Base-by-base conservation (phyloP, 2,797 vertebrate genomes). In the Anabacerthia variegaticeps region DNA sequence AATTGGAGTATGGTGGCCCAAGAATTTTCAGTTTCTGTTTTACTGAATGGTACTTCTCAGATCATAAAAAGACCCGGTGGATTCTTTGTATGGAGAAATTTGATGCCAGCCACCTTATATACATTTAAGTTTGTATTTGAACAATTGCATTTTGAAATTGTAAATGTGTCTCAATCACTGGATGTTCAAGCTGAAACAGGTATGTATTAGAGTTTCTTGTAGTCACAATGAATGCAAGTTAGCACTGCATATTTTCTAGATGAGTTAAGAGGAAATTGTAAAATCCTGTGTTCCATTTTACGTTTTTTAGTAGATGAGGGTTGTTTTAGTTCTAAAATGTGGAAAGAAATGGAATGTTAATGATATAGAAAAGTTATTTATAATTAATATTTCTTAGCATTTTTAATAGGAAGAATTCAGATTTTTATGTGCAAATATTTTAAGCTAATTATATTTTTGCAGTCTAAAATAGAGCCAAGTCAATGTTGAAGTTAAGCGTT, bases 141-240 rank as follows among this genome's bases (percentile, higher is more conserved):
- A 34, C 98, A 98, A 7, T 68, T 96, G 13, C 58, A 98, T 76
- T 87, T 96, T 80, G 90, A 96, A 37, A 94, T 95, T 62, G 81
- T 98, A 94, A 98, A 96, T 36, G 46, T 98, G 37, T 98, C 96
- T 92, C 99, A 99, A 36, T 98, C 71, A 58, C 86, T 99, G 87
- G 72, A 96, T 86, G 39, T 98, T 94, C 83, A 96, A 85, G 80
- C 98, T 80, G 98, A 99, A 98, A 99, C 98, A 98, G 99, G 99
- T 99, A 98, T 77, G 7, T 92, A 39, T 51, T 76, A 68, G 41
- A 54, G 12, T 88, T 96, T 72, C 16, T 66, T 91, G 30, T 85
- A 56, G 63, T 71, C 32, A 13, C 30, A 63, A 5, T 83, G 20
- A 68, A 36, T 89, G 21, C 17, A 61, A 87, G 43, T 68, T 43